Base-by-base conservation (phyloP, 2,797 vertebrate species). In the Momotus momota region DNA sequence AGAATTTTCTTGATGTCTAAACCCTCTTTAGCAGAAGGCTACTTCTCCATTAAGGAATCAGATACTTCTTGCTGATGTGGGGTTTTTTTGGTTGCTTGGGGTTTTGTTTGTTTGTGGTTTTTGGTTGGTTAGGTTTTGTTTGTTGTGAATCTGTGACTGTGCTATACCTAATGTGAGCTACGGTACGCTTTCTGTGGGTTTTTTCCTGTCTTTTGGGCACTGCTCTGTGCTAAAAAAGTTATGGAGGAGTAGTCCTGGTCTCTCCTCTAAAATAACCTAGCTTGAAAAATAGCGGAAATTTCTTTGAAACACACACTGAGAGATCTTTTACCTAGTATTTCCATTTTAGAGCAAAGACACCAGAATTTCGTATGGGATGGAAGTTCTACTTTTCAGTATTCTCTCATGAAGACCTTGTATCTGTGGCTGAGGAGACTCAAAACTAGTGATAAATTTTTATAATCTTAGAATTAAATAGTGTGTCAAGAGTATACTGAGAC, bases 181-280 rank as follows among this genome's bases (percentile, higher is more conserved):
- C 11, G 35, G 35, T 35, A 35, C 35, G 8, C 35, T 35, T 35
- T 35, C 35, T 8, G 35, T 35, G 35, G 35, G 8, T 35, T 40
- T 84, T 85, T 60, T 35, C 22, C 10, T 73, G 87, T 64, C 31
- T 57, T 83, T 64, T 29, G 40, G 31, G 25, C 6, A 3, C 48
- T 55, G 41, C 1, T 1, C 15, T 88, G 0, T 31, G 10, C 43
- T 80, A 6, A 0, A 1, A 48, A 14, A 5, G 27, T 77, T 77
- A 40, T 1, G 2, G 21, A 73, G 21, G 12, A 73, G 15, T 74
- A 64, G 67, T 61, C 26, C 21, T 74, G 16, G 6, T 77, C 22
- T 54, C 9, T 84, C 12, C 8, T 90, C 20, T 23, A 72, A 66
- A 82, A 52, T 54, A 86, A 75, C 18, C 4, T 58, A 14, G 2